Conservation (phyloP, 2,888 invertebrate species). For the Acholoe squamosa region DNA sequence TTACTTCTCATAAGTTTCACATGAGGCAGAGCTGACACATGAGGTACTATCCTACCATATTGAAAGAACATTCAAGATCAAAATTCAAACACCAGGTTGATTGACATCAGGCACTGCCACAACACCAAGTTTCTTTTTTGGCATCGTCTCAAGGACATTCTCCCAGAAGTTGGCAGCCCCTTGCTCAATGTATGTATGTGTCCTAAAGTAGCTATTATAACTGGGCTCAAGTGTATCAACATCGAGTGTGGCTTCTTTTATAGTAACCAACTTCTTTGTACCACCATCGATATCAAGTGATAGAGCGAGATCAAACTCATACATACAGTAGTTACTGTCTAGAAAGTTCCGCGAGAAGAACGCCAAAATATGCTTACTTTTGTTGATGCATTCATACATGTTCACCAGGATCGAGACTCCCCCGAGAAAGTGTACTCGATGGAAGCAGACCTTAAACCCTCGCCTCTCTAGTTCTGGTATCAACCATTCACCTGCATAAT, state of each 20-base stretch:
- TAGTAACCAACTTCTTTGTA: background rate
- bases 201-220: background rate
- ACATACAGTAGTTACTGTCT: background rate
- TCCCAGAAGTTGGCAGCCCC: background rate
- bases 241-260: background rate
- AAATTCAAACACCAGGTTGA: too few relatives aligned
- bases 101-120: too few relatives aligned
- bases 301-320: background rate
- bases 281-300: background rate
- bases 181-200: background rate
- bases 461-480: background rate
- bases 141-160: background rate
- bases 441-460: conserved; percentile 5
- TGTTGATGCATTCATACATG: background rate
- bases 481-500: background rate
- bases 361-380: background rate
- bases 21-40: too few relatives aligned
- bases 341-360: background rate
- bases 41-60: too few relatives aligned
- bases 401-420: background rate
- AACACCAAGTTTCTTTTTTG: too few relatives aligned
- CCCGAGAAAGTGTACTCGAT: background rate
- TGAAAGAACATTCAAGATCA: too few relatives aligned
- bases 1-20: too few relatives aligned
- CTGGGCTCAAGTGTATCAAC: background rate